These are phyloP conservation scores for Stramonita haemastoma DNA, from an alignment of 2,888 invertebrate species.

Conservation along the genomic window DNA sequence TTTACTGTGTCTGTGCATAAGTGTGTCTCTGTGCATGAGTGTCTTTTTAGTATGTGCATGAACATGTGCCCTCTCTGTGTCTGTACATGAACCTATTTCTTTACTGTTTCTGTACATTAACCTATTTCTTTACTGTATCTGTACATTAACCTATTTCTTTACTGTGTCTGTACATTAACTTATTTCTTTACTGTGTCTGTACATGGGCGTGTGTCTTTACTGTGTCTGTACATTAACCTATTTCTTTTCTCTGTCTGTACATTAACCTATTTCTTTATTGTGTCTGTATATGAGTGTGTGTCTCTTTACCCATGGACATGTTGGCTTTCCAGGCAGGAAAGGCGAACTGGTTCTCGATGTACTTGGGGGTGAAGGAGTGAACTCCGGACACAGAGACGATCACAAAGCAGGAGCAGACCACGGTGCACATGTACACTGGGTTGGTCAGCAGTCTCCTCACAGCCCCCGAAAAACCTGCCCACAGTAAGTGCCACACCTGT, in stretches of 20 bases:
- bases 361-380: slow-evolving; percentile 62
- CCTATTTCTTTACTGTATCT: no score
- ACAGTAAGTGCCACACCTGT: no score
- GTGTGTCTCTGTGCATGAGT: no score
- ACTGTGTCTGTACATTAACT: no score
- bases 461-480: slow-evolving; percentile 55
- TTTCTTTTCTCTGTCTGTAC: not conserved
- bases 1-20: no score
- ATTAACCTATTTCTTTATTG: not conserved
- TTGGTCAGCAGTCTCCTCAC: slow-evolving; percentile 51
- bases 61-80: no score
- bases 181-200: no score
- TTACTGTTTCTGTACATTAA: no score
- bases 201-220: no score
- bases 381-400: slow-evolving; percentile 56
- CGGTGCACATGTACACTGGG: slow-evolving; percentile 52
- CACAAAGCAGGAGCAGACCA: slow-evolving; percentile 39
- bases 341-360: slow-evolving; percentile 62
- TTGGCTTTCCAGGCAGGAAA: slow-evolving; percentile 65
- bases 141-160: no score
- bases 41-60: no score
- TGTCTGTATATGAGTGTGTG: not conserved
- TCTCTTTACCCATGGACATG: slow-evolving; percentile 55
- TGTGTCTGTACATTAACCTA: not conserved
- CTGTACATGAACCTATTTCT: no score